Base-by-base conservation (phyloP, 2,113 vertebrate genomes). In the Azemiops feae region DNA sequence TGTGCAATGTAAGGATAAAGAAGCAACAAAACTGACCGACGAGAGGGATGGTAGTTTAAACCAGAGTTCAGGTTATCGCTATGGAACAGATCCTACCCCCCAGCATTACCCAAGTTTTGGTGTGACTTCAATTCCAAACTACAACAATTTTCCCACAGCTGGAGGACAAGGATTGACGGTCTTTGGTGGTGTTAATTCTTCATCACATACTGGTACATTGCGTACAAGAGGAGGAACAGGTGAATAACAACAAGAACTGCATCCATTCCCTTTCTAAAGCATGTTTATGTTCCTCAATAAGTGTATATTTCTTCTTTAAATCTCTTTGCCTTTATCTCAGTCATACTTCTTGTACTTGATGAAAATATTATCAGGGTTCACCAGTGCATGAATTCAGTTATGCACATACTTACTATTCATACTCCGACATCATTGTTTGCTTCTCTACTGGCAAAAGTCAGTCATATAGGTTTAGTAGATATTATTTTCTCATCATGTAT, bases 1-100 rank as follows among this genome's bases (percentile, higher is more conserved):
- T 99, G 99, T 99, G 98, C 99, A 99, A 99, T 99, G 99, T 98
- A 99, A 99, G 98, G 99, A 99, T 96, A 99, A 99, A 98, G 99
- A 99, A 98, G 98, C 99, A 98, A 98, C 98, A 94, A 99, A 99
- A 99, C 98, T 99, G 96, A 99, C 98, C 6, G 99, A 99, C 0
- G 98, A 99, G 96, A 96, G 98, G 94, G 98, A 99, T 92, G 97
- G 98, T 96, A 98, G 98, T 97, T 97, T 98, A 97, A 98, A 98
- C 95, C 99, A 98, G 97, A 98, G 98, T 94, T 98, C 98, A 4
- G 98, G 98, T 92, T 99, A 98, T 96, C 98, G 98, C 95, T 99
- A 99, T 98, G 99, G 98, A 91, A 98, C 98, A 52, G 98, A 99
- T 95, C 99, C 98, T 95, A 98, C 98, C 8, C 98, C 98, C 0